Evolutionary conservation across 2,113 vertebrate genomes (phyloP).

Genomic region (Halcyon malimbica): DNA sequence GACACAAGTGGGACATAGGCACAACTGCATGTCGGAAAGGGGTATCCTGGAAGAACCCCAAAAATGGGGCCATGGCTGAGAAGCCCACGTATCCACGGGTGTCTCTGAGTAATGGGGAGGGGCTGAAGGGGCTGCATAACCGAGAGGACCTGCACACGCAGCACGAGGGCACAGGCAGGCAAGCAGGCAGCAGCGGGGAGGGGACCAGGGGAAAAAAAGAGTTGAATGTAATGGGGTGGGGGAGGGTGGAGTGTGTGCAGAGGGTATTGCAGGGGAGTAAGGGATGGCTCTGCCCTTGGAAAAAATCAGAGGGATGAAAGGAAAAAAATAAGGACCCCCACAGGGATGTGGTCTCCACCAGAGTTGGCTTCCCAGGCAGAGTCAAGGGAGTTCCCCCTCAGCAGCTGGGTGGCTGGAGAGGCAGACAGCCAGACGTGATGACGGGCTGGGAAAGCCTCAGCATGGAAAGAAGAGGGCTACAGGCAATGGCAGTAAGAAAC

Average conservation of each 20-base stretch:
- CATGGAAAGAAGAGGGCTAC: not conserved
- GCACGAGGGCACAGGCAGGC: not conserved
- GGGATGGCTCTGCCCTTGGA: not conserved
- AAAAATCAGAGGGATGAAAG: not conserved
- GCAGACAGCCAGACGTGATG: not conserved
- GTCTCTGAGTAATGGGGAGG: not conserved
- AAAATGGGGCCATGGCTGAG: not conserved
- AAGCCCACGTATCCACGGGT: accelerated
- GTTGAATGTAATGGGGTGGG: accelerated
- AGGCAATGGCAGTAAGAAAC: not conserved
- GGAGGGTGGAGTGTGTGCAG: accelerated
- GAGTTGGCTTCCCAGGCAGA: not conserved
- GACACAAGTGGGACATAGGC: not conserved
- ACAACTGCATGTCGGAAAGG: not conserved
- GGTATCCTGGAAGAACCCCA: not conserved
- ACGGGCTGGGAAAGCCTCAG: constrained; percentile 27
- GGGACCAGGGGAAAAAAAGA: not conserved
- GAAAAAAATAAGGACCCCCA: not conserved
- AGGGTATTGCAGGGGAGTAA: not conserved
- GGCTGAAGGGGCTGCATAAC: not conserved
- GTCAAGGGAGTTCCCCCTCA: not conserved
- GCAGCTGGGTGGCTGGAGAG: not conserved
- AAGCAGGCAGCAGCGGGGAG: not conserved
- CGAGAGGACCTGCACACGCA: not conserved
- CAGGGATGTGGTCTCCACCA: not conserved